Evolutionary conservation across 2,888 invertebrate species (phyloP).

Genomic region (Lamellibrachia satsuma): DNA sequence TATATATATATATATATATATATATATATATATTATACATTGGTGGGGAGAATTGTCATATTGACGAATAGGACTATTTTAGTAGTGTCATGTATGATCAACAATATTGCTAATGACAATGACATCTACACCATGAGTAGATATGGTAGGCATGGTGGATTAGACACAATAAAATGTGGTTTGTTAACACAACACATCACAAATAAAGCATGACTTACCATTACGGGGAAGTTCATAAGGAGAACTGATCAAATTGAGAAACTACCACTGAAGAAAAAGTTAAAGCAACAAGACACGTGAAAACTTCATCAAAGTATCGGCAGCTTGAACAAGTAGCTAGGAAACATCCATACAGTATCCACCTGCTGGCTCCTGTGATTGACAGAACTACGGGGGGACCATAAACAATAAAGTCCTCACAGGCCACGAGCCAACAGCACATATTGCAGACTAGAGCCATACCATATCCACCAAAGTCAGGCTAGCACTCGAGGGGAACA

Average conservation of each 20-base stretch:
- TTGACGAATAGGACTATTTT: neutral
- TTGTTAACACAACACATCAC: neutral
- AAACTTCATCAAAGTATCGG: neutral
- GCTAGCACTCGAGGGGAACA: neutral
- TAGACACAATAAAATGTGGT: neutral
- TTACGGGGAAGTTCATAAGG: neutral
- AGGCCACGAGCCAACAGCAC: too few species aligned
- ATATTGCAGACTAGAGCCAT: too few species aligned
- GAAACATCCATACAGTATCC: too few species aligned
- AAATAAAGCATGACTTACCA: neutral
- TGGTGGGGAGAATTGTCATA: neutral
- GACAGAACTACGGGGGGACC: neutral
- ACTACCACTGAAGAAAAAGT: neutral
- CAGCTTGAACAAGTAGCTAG: neutral
- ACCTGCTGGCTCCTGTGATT: too few species aligned
- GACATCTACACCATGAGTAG: neutral
- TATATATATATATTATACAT: too few species aligned
- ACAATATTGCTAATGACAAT: neutral
- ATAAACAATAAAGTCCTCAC: neutral
- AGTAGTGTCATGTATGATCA: neutral
- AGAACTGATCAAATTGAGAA: constrained; percentile 1
- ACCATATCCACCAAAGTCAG: neutral
- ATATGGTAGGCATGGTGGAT: neutral
- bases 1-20: too few species aligned
- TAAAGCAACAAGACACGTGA: neutral